A percentile compares a stretch with the other conserved stretches of the same genome.
These are phyloP conservation scores for Automeris io DNA, from an alignment of 2,888 invertebrate genomes.

Conservation along the genomic window DNA sequence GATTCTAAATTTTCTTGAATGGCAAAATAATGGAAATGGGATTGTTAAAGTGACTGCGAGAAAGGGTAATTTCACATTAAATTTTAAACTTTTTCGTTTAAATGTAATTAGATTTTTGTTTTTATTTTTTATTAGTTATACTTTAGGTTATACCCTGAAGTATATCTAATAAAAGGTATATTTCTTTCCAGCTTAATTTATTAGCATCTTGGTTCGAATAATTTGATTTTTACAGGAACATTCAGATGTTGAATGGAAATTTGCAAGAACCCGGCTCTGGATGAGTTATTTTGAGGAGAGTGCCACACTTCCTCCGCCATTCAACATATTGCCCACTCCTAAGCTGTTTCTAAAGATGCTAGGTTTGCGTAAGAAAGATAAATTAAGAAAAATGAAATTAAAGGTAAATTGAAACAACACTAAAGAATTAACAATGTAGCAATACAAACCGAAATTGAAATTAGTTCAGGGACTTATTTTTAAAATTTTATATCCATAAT, in stretches of 20 bases:
- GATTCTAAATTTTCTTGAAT: neutral
- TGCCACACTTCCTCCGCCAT: slow-evolving; percentile 93
- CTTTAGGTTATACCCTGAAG: too few relatives aligned
- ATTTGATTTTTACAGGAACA: slow-evolving; percentile 81
- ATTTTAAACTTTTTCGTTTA: too few relatives aligned
- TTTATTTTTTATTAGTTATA: too few relatives aligned
- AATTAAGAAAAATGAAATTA: slow-evolving; percentile 71
- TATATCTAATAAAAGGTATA: too few relatives aligned
- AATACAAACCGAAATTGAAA: too few relatives aligned
- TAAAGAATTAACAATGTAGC: too few relatives aligned
- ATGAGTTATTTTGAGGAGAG: slow-evolving; percentile 97
- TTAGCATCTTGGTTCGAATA: neutral
- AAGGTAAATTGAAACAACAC: too few relatives aligned
- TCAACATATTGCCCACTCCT: slow-evolving; percentile 93
- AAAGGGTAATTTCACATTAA: too few relatives aligned
- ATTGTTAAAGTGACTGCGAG: neutral
- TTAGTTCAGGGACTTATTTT: too few relatives aligned
- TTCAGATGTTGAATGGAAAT: slow-evolving; percentile 97
- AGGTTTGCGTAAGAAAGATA: slow-evolving; percentile 78
- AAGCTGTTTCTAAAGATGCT: slow-evolving; percentile 84
- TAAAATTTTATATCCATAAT: too few relatives aligned
- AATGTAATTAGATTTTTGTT: too few relatives aligned
- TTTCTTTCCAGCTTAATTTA: neutral
- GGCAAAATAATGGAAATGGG: neutral
- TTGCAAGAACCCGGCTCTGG: slow-evolving; percentile 95